phyloP scores from a whole-genome alignment of 2,113 vertebrate species.

The Aptenodytes patagonicus region DNA sequence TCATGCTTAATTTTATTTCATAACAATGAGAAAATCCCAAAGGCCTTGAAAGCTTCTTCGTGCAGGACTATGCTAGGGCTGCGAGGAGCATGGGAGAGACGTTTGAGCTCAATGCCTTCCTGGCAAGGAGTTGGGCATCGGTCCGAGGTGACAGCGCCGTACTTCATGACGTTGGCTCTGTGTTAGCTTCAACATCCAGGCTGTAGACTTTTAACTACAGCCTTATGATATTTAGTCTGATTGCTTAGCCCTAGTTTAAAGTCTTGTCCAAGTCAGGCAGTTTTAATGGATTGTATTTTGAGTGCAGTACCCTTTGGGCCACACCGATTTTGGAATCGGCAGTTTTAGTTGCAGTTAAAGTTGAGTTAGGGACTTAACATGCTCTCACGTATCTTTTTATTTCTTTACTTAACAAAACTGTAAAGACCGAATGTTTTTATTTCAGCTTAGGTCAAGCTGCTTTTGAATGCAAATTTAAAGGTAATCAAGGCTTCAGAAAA shows the following conservation, averaged over 20 bases:
- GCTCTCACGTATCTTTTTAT: neutral
- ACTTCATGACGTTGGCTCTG: rapidly evolving
- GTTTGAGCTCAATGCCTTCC: rapidly evolving
- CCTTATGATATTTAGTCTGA: neutral
- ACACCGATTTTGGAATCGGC: neutral
- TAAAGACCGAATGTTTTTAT: neutral
- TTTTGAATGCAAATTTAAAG: neutral
- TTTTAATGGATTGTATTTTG: neutral
- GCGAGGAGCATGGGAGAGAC: rapidly evolving
- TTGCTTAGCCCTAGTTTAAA: neutral
- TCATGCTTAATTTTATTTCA: neutral
- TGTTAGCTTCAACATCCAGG: neutral
- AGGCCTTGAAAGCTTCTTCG: neutral
- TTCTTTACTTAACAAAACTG: neutral
- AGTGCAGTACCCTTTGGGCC: neutral
- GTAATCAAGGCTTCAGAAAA: neutral
- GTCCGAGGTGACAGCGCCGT: rapidly evolving
- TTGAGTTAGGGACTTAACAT: neutral
- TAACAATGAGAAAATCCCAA: neutral
- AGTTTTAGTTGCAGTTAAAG: neutral
- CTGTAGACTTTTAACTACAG: neutral
- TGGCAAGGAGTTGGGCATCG: rapidly evolving
- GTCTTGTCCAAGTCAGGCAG: neutral
- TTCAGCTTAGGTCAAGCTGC: neutral
- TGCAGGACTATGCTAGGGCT: neutral